Evolutionary conservation across 2,888 invertebrate genomes (phyloP).

Genomic region (Leistus spinibarbis): DNA sequence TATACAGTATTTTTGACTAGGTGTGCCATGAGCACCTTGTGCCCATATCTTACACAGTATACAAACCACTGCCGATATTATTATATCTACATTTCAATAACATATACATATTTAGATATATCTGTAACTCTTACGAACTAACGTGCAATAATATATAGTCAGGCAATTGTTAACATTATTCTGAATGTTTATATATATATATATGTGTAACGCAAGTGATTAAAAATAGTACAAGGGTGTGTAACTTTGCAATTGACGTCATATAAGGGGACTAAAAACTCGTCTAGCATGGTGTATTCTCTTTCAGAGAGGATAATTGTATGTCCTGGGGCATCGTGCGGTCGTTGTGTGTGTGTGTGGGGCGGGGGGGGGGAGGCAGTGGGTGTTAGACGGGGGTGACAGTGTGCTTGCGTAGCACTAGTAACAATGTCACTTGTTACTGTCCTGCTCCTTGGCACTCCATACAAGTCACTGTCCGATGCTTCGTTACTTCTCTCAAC

Average conservation of each 20-base stretch:
- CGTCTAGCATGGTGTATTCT: neutral
- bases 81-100: no score
- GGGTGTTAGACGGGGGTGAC: neutral
- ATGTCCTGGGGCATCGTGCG: neutral
- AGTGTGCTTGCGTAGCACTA: slow-evolving; percentile 34
- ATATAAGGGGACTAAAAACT: neutral
- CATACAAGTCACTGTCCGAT: slow-evolving; percentile 28
- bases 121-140: no score
- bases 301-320: neutral
- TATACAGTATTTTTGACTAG: no score
- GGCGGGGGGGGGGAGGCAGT: neutral
- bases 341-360: neutral
- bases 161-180: no score
- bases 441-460: slow-evolving; percentile 29
- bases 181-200: neutral
- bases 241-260: neutral
- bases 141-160: no score
- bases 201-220: neutral
- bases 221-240: no score
- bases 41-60: no score
- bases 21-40: no score
- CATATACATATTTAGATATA: no score
- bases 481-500: slow-evolving; percentile 5
- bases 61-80: no score
- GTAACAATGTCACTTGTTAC: slow-evolving; percentile 39